Evolutionary conservation across 1,140 invertebrate genomes (phyloP).

Genomic region (Apis cerana): DNA sequence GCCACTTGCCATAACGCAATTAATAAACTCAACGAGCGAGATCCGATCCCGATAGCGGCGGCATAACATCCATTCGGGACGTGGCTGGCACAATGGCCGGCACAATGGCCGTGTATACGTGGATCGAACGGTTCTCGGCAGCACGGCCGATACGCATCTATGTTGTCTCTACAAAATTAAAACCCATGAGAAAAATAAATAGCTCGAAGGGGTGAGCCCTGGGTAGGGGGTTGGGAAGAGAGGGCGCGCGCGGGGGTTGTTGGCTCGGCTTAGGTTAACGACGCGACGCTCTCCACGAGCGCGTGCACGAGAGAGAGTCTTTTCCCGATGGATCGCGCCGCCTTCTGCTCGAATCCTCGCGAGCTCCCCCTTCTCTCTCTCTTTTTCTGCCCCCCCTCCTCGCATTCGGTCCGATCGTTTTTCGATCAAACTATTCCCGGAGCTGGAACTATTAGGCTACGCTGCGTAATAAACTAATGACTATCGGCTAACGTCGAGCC

Average conservation of each 20-base stretch:
- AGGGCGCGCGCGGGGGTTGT: slow-evolving; percentile 9
- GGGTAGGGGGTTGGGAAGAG: slow-evolving; percentile 14
- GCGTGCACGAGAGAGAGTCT: not conserved
- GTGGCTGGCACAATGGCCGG: slow-evolving; percentile 58
- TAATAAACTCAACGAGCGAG: slow-evolving; percentile 77
- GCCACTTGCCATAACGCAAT: slow-evolving; percentile 74
- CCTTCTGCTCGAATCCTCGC: slow-evolving; percentile 13
- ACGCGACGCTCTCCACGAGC: not conserved
- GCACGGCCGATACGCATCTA: slow-evolving; percentile 71
- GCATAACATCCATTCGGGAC: slow-evolving; percentile 60
- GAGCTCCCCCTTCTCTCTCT: not conserved
- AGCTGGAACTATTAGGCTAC: slow-evolving; percentile 29
- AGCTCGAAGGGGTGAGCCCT: slow-evolving; percentile 57
- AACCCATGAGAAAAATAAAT: slow-evolving; percentile 78
- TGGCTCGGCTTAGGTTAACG: slow-evolving; percentile 24
- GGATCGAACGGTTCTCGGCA: not conserved
- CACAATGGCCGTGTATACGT: slow-evolving; percentile 56
- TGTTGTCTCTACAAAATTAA: slow-evolving; percentile 76
- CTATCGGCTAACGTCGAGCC: slow-evolving; percentile 44
- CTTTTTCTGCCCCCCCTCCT: not conserved
- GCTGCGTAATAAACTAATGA: slow-evolving; percentile 47
- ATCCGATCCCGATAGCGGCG: slow-evolving; percentile 73
- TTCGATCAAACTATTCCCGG: slow-evolving; percentile 43
- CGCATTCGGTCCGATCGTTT: slow-evolving; percentile 30
- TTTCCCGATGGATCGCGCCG: slow-evolving; percentile 1